Conservation (phyloP, 2,888 invertebrate genomes). For the Noctua fimbriata region DNA sequence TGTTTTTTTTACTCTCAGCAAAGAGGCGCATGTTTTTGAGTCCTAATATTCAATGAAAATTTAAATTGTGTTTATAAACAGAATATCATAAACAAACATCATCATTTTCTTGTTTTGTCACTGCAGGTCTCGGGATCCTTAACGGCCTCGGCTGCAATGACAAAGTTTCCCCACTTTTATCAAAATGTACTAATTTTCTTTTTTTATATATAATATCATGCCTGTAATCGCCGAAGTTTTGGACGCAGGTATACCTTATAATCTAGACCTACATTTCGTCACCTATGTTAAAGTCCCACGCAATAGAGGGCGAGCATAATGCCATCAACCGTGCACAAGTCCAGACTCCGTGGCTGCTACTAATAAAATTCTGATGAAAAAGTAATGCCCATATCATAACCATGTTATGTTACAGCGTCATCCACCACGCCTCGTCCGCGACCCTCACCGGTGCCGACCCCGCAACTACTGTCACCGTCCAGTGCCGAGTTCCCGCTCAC, state of each 20-base stretch:
- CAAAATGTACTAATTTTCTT: too few species aligned
- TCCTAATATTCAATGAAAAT: too few species aligned
- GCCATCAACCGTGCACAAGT: background rate
- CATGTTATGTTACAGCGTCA: conserved; percentile 32
- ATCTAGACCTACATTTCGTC: background rate
- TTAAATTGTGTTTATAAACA: too few species aligned
- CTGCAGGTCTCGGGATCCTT: too few species aligned
- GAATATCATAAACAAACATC: too few species aligned
- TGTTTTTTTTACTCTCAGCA: too few species aligned
- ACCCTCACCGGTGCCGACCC: conserved; percentile 60
- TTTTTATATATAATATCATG: too few species aligned
- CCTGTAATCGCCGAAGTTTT: background rate
- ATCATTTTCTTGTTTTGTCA: too few species aligned
- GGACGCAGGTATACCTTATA: background rate
- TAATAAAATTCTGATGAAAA: background rate
- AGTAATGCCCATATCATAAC: background rate
- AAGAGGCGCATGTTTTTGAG: too few species aligned
- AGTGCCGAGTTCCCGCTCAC: conserved; percentile 69
- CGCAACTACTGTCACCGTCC: conserved; percentile 70
- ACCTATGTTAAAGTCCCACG: background rate
- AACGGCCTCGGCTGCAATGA: too few species aligned
- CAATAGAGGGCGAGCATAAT: background rate
- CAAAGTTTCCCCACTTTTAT: too few species aligned
- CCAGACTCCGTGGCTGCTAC: background rate
- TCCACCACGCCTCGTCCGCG: conserved; percentile 51